Evolutionary conservation across 2,797 vertebrate species (phyloP), one percentile per base, ranked within the genome.

Genomic region (Coreius guichenoti): DNA sequence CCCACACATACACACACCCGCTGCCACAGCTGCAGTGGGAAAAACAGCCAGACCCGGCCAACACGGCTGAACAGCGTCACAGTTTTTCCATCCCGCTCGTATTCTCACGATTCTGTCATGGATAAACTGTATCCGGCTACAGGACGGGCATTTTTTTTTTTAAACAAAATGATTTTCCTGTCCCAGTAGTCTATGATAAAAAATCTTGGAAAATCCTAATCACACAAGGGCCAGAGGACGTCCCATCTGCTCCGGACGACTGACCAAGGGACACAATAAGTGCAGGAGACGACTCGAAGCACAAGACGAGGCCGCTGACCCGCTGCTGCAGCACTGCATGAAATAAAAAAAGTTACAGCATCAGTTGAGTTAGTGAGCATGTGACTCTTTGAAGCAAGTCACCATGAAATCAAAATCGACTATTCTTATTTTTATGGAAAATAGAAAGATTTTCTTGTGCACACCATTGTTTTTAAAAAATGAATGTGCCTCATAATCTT

Each of bases 91-190:
- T 51, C 43, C 5, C 26, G 8, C 29, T 82, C 47, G 33, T 14
- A 88, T 89, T 90, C 90, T 90, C 87, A 90, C 49, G 68, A 45
- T 73, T 70, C 87, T 84, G 86, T 88, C 83, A 86, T 82, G 86
- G 63, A 85, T 78, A 84, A 82, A 78, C 68, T 26, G 58, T 39
- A 76, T 88, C 88, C 23, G 77, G 80, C 84, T 80, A 79, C 33
- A 84, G 47, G 19, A 82, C 76, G 63, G 80, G 76, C 72, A 68
- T 80, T 73, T 39, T 73, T n/a, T 23, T 31, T 74, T 68, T 54
- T 43, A 58, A 29, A 67, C 8, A 49, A 77, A 47, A 58, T 26
- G 36, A 36, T 70, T 76, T 86, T 76, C 58, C 45, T 43, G 26
- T 80, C 82, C 87, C 11, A 12, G 23, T 9, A 21, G 33, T 43